Percentiles rank a stretch among this genome's conserved stretches.
Conservation (phyloP, 2,113 vertebrate species). For the Indicator indicator region DNA sequence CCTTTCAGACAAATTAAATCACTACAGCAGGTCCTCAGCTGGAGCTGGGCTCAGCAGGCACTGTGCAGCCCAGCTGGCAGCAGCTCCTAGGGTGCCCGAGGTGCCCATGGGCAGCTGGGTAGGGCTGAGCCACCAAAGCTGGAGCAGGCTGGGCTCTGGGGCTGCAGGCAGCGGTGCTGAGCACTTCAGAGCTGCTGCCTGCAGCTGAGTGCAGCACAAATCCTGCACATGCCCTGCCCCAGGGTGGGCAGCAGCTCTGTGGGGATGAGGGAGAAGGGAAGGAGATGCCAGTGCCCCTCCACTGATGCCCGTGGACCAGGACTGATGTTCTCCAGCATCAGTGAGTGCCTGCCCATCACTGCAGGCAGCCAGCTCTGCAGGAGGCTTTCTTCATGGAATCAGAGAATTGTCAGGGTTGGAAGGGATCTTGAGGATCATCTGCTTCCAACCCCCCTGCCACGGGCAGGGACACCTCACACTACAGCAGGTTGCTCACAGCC, state of each 20-base stretch:
- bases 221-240: not conserved
- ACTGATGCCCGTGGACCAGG: not conserved
- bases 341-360: not conserved
- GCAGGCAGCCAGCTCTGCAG: not conserved
- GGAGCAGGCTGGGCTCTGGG: not conserved
- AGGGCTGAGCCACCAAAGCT: not conserved
- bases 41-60: not conserved
- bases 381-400: not conserved
- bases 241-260: not conserved
- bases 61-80: fast-evolving
- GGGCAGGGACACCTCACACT: no score
- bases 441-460: no score
- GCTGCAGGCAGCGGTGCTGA: not conserved
- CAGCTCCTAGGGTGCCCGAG: not conserved
- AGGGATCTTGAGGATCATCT: no score
- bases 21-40: not conserved
- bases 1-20: constrained; percentile 13
- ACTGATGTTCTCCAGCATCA: not conserved
- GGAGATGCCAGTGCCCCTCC: not conserved
- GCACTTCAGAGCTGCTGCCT: not conserved
- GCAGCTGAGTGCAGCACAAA: not conserved
- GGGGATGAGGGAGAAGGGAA: not conserved
- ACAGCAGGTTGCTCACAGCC: no score
- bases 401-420: no score
- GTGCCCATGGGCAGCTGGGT: fast-evolving